Conservation (phyloP, 2,113 vertebrate genomes). For the Myxocyprinus asiaticus region DNA sequence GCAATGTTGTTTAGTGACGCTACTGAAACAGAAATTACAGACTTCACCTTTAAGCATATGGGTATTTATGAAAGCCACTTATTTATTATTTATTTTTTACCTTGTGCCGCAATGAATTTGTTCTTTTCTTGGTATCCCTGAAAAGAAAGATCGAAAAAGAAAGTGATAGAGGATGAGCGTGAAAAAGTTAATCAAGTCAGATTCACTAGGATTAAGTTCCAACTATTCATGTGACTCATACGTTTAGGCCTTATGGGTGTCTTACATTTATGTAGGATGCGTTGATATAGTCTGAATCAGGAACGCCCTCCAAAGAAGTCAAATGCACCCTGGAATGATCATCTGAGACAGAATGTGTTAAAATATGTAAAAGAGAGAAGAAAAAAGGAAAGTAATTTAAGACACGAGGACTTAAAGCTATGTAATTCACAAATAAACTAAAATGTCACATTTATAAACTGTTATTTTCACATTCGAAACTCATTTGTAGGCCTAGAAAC, state of each 20-base stretch:
- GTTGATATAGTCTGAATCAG: constrained; percentile 97
- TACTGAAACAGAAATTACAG: too few species aligned
- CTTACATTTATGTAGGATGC: constrained; percentile 97
- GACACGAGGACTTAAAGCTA: too few species aligned
- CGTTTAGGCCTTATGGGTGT: constrained; percentile 19
- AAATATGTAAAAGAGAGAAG: not conserved
- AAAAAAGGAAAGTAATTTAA: not conserved
- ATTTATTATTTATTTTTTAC: constrained; percentile 66
- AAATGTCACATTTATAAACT: not conserved
- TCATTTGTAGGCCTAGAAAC: not conserved
- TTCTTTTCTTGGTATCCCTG: constrained; percentile 99
- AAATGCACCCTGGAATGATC: constrained; percentile 97
- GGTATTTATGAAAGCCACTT: not conserved
- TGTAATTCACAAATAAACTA: not conserved
- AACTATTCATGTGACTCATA: not conserved
- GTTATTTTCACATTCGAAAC: not conserved
- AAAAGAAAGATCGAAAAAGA: not conserved
- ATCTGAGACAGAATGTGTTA: constrained; percentile 71
- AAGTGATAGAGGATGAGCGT: too few species aligned
- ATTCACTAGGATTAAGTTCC: too few species aligned
- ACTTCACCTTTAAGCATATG: too few species aligned
- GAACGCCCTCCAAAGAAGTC: constrained; percentile 91
- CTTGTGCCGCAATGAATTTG: constrained; percentile 98
- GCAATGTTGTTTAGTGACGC: too few species aligned
- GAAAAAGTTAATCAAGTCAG: too few species aligned